These are phyloP conservation scores for Barbus barbus DNA, from an alignment of 2,113 vertebrate species.

Conservation along the genomic window DNA sequence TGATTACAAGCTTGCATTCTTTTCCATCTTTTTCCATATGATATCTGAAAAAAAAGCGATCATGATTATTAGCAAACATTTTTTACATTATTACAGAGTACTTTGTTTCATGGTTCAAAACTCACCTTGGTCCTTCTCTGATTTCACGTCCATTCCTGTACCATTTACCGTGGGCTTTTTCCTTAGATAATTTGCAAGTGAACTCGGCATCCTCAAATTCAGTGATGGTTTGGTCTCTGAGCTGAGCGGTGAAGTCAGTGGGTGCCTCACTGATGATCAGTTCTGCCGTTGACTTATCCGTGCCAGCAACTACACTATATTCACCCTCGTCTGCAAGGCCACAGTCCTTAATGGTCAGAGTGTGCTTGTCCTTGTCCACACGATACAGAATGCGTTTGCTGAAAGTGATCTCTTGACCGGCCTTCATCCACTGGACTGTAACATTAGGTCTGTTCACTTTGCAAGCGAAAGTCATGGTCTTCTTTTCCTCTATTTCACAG, in stretches of 20 bases:
- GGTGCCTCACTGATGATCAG: constrained; percentile 96
- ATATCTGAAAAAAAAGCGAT: constrained; percentile 79
- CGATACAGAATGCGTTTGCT: constrained; percentile 88
- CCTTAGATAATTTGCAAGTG: constrained; percentile 90
- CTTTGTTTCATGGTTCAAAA: not conserved
- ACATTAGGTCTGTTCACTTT: constrained; percentile 94
- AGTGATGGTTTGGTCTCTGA: constrained; percentile 92
- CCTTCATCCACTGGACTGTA: constrained; percentile 91
- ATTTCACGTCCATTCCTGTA: constrained; percentile 94
- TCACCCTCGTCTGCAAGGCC: constrained; percentile 93
- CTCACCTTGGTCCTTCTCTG: constrained; percentile 90
- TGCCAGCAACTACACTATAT: constrained; percentile 86
- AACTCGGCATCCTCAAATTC: constrained; percentile 97
- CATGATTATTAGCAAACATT: not conserved
- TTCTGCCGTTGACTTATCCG: constrained; percentile 89
- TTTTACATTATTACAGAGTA: constrained; percentile 12
- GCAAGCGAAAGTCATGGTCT: constrained; percentile 88
- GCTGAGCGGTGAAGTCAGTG: constrained; percentile 87
- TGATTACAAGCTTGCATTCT: constrained; percentile 85
- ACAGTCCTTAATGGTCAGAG: constrained; percentile 91
- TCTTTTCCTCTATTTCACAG: constrained; percentile 95
- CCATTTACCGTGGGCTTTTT: constrained; percentile 92
- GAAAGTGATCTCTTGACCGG: constrained; percentile 87
- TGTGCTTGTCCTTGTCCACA: constrained; percentile 90
- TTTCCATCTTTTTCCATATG: constrained; percentile 92